Conservation (phyloP, 53 echinoderm and acorn worm genomes). For the Luidia sarsii region DNA sequence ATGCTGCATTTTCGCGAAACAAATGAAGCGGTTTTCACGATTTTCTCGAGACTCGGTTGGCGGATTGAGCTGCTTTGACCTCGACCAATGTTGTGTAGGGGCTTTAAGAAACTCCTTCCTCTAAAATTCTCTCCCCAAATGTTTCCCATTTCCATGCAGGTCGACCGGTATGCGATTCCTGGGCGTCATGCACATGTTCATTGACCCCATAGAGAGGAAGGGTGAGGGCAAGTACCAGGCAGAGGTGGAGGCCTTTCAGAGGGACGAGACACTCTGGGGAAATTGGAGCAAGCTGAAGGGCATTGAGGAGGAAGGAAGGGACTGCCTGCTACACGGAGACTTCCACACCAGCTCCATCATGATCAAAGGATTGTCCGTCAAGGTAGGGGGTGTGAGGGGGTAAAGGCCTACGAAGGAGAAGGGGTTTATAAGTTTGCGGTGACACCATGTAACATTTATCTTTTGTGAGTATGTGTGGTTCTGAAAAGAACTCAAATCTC, state of each 20-base stretch:
- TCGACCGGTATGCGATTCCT: neutral
- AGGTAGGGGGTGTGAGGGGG: neutral
- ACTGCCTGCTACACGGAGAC: constrained; percentile 6
- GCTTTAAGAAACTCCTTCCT: too few species aligned
- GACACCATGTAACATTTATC: too few species aligned
- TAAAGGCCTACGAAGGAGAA: too few species aligned
- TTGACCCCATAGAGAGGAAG: neutral
- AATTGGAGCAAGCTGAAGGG: neutral
- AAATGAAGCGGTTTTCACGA: too few species aligned
- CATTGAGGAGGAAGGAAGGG: neutral
- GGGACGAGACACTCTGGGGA: neutral
- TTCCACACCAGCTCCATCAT: constrained; percentile 21
- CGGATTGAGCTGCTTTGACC: too few species aligned
- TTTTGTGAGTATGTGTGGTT: too few species aligned
- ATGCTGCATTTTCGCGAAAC: too few species aligned
- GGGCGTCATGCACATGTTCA: neutral
- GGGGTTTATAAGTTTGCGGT: too few species aligned
- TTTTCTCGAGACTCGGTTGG: too few species aligned
- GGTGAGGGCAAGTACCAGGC: neutral
- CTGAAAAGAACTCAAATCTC: too few species aligned
- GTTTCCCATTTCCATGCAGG: neutral
- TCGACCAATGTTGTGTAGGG: too few species aligned
- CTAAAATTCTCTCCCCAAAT: too few species aligned
- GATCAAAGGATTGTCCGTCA: neutral
- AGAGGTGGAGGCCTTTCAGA: neutral